Evolutionary conservation across 2,888 invertebrate genomes (phyloP).

Genomic region (Cosmia trapezina): DNA sequence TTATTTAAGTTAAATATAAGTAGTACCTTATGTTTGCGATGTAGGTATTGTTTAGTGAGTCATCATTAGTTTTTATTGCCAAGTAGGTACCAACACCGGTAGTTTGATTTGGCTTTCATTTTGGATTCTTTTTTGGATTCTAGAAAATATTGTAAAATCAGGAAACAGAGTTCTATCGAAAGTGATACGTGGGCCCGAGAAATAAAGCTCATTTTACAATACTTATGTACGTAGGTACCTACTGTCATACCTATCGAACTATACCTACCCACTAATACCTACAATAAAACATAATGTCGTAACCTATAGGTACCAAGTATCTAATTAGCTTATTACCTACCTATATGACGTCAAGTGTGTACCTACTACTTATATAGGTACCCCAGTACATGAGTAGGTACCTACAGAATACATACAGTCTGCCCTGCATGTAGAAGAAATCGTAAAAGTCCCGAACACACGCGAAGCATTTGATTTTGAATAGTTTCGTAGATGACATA

Average conservation of each 20-base stretch:
- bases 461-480: constrained; percentile 62
- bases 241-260: too few relatives aligned
- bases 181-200: not conserved
- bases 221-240: too few relatives aligned
- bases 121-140: too few relatives aligned
- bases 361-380: not conserved
- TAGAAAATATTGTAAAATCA: too few relatives aligned
- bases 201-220: not conserved
- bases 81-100: not conserved
- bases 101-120: not conserved
- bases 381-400: not conserved
- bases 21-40: constrained; percentile 2
- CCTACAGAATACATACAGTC: constrained; percentile 25
- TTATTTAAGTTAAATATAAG: not conserved
- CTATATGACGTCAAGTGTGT: not conserved
- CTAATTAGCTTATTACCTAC: not conserved
- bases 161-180: not conserved
- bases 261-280: too few relatives aligned
- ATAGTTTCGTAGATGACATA: constrained; percentile 43
- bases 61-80: not conserved
- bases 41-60: not conserved
- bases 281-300: not conserved
- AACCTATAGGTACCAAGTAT: not conserved
- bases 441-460: constrained; percentile 68
- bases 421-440: constrained; percentile 61